Evolutionary conservation across 2,797 vertebrate genomes (phyloP).

Genomic region (Poliocrania exsul): DNA sequence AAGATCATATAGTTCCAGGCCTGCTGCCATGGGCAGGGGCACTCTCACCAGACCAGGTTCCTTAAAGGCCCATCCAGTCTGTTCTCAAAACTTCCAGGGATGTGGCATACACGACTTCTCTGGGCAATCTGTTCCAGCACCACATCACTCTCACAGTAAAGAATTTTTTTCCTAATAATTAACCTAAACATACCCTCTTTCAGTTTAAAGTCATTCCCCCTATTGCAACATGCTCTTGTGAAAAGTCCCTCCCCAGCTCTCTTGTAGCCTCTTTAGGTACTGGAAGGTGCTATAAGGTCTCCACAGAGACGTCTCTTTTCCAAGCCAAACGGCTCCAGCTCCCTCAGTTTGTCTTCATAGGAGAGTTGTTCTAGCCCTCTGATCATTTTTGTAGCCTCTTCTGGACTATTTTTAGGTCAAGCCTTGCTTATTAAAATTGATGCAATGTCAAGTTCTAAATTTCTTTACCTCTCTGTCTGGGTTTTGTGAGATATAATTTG

Average conservation of each 20-base stretch:
- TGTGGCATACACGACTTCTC: neutral
- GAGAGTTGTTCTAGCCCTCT: neutral
- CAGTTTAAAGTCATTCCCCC: neutral
- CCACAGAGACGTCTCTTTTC: neutral
- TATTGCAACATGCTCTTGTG: accelerated
- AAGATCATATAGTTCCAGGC: neutral
- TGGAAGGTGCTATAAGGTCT: neutral
- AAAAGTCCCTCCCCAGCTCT: neutral
- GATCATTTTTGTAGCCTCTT: neutral
- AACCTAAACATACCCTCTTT: accelerated
- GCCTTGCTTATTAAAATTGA: neutral
- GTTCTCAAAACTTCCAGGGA: neutral
- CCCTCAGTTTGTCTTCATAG: neutral
- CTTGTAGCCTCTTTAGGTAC: neutral
- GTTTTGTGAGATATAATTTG: neutral
- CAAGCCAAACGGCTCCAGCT: neutral
- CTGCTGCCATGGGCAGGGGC: neutral
- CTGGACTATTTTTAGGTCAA: neutral
- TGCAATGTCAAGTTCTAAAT: neutral
- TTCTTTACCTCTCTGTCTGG: neutral
- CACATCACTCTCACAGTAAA: neutral
- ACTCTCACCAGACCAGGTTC: neutral
- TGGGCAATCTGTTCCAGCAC: neutral
- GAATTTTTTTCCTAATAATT: neutral
- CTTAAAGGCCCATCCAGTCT: neutral